Base-by-base conservation (phyloP, 2,113 vertebrate genomes). In the Electrona antarctica region DNA sequence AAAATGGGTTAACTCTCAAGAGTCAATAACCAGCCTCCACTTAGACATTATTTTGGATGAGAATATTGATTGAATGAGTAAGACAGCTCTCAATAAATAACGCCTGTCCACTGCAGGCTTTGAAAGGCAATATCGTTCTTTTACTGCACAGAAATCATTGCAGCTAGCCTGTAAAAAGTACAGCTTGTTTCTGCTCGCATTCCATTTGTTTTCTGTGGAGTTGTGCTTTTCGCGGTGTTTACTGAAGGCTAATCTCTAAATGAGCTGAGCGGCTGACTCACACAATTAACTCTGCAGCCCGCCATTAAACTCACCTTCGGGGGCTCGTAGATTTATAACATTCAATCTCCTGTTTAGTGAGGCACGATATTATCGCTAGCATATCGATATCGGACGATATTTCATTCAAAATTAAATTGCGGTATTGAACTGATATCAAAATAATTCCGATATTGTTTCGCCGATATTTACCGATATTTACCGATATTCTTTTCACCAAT, bases 81-180 rank as follows among this genome's bases (percentile, higher is more conserved):
- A 14, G 55, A 50, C 33, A 67, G 15, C 33, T 45, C 41, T 55
- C 64, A 60, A 10, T 80, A 59, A 71, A 79, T 67, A 57, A 65
- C 13, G 3, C 12, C 48, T 62, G 62, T 61, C 56, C 13, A 51
- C 12, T 13, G 21, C 21, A 21, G 8, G 29, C 9, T 49, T 7
- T 64, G 67, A 49, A 66, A 45, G 77, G 15, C 58, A 55, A 60
- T 79, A 56, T 69, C 45, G 65, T 55, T 74, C 33, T n/a, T 8
- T 56, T 66, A 61, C 57, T 67, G 64, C 55, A 11, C 50, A 56
- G 3, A 45, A 56, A 29, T 8, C 11, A 41, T 14, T 8, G 52
- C 51, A 55, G 21, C n/a, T 14, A 10, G 51, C 46, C 3, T 41
- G 33, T 1, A 4, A 55, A 55, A 29, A 47, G 21, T 54, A 68